Conservation (phyloP, 1,140 invertebrate genomes). For the Hycleus cichorii region DNA sequence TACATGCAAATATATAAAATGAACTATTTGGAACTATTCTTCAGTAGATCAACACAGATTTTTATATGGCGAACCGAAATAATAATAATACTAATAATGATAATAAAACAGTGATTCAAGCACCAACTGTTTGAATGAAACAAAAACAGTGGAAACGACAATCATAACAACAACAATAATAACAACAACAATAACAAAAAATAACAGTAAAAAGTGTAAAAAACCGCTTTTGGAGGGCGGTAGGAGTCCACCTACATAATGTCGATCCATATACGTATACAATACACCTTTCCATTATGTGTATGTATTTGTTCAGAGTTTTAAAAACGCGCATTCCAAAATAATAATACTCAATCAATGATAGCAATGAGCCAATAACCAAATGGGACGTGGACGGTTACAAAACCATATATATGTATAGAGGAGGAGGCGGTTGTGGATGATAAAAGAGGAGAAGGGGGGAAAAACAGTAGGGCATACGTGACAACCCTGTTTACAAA, state of each 20-base stretch:
- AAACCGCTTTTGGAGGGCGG: no score
- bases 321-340: constrained; percentile 45
- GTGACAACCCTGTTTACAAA: constrained; percentile 45
- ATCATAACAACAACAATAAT: not conserved
- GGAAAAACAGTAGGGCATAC: constrained; percentile 25
- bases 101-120: no score
- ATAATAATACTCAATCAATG: constrained; percentile 45
- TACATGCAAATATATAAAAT: no score
- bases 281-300: constrained; percentile 18
- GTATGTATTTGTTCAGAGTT: constrained; percentile 40
- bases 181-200: constrained; percentile 17
- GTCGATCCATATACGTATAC: constrained; percentile 30
- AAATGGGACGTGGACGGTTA: constrained; percentile 40
- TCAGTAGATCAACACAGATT: no score
- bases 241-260: no score
- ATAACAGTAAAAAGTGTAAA: constrained; percentile 13
- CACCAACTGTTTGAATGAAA: no score
- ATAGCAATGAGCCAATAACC: constrained; percentile 45
- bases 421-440: constrained; percentile 20
- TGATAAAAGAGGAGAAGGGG: no score
- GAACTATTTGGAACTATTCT: no score
- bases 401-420: constrained; percentile 16
- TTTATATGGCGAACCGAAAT: no score
- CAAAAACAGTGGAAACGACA: no score
- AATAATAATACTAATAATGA: no score